These are phyloP conservation scores for Macrotrachela quadricornifera DNA, from an alignment of 1,140 invertebrate species.

Conservation along the genomic window DNA sequence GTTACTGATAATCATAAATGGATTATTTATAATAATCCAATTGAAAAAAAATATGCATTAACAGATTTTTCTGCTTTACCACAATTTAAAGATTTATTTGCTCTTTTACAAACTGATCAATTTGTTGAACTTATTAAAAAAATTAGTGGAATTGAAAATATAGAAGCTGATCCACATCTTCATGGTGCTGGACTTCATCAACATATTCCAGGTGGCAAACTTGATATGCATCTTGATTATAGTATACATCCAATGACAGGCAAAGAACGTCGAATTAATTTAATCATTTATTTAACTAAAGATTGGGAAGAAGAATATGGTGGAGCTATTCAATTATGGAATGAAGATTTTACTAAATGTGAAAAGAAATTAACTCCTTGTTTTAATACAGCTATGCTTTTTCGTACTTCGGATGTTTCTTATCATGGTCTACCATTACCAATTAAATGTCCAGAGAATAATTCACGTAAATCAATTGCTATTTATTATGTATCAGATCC, in stretches of 20 bases:
- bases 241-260: neutral
- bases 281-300: too few species aligned
- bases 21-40: neutral
- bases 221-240: neutral
- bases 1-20: neutral
- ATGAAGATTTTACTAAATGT: too few species aligned
- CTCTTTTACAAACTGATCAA: neutral
- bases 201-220: neutral
- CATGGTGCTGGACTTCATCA: neutral
- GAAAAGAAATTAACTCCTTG: too few species aligned
- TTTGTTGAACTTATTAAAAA: neutral
- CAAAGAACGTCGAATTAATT: neutral
- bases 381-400: too few species aligned
- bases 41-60: neutral
- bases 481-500: too few species aligned
- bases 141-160: neutral
- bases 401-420: too few species aligned
- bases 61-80: neutral
- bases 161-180: neutral
- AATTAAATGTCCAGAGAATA: too few species aligned
- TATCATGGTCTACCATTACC: too few species aligned
- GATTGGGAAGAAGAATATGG: too few species aligned
- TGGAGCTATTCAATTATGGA: too few species aligned
- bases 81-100: neutral
- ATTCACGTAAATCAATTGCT: too few species aligned